These are phyloP conservation scores for Paradoxurus hermaphroditus DNA, from an alignment of 2,113 vertebrate genomes.

Conservation along the genomic window DNA sequence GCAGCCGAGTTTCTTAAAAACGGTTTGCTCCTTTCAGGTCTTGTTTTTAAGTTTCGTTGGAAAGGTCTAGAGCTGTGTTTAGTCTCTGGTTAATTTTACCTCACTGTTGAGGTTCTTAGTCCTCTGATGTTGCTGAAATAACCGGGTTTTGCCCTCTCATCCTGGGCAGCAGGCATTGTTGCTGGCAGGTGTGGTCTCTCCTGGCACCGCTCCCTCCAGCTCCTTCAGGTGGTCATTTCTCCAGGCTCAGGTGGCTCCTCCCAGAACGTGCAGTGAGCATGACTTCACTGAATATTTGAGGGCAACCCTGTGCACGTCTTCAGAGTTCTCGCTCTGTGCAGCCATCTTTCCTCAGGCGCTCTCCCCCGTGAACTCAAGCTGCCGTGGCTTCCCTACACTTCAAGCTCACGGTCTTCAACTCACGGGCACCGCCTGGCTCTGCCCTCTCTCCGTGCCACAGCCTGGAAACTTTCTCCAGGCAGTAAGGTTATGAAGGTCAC, in stretches of 20 bases:
- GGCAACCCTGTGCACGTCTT: background rate
- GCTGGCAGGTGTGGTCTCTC: background rate
- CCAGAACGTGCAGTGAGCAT: accelerated
- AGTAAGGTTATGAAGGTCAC: background rate
- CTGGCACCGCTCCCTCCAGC: background rate
- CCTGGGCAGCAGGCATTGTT: background rate
- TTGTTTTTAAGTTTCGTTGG: conserved; percentile 17
- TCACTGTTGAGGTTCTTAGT: background rate
- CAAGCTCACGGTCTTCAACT: background rate
- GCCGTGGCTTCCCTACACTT: background rate
- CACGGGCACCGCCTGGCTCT: background rate
- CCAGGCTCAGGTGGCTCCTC: background rate
- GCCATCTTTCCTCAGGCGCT: background rate
- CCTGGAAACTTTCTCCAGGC: background rate
- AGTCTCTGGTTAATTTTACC: background rate
- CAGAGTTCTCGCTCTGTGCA: background rate
- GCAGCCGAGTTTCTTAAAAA: background rate
- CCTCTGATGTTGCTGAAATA: background rate
- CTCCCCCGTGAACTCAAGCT: background rate
- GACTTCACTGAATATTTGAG: background rate
- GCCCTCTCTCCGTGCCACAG: background rate
- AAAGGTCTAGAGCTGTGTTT: background rate
- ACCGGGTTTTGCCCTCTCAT: background rate
- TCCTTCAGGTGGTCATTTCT: background rate
- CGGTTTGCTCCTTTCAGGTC: background rate